Evolutionary conservation across 2,888 invertebrate genomes (phyloP).

Genomic region (Sclerodermus sp.): DNA sequence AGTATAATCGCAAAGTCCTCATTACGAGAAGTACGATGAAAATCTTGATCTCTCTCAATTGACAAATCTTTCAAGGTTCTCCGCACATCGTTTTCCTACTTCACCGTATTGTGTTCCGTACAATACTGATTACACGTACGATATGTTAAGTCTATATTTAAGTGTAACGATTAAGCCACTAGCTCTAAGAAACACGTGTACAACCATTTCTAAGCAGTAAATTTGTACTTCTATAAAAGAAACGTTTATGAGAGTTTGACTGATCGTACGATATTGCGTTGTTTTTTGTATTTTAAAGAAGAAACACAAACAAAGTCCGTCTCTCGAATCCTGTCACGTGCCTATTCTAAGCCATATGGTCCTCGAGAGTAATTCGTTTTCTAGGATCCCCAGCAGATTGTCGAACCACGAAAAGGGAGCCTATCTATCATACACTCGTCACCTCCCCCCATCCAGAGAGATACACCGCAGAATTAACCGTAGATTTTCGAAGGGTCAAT

Average conservation of each 20-base stretch:
- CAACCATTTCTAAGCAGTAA: too few species aligned
- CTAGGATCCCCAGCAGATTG: slow-evolving; percentile 16
- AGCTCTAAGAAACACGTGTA: slow-evolving; percentile 8
- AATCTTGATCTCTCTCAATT: too few species aligned
- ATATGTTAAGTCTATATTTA: neutral
- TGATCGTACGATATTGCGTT: neutral
- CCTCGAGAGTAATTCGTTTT: slow-evolving; percentile 15
- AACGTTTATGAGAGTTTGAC: neutral
- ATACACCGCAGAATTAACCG: slow-evolving; percentile 7
- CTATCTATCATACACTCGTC: slow-evolving; percentile 32
- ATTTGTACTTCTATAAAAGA: neutral
- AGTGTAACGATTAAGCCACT: slow-evolving; percentile 1
- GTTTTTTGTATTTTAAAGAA: neutral
- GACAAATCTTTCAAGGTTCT: slow-evolving; percentile 27
- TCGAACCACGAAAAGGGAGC: slow-evolving; percentile 22
- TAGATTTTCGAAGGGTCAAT: neutral
- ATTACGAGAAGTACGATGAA: neutral
- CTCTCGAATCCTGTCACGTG: slow-evolving; percentile 7
- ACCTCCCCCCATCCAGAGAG: slow-evolving; percentile 14
- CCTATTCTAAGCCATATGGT: slow-evolving; percentile 24
- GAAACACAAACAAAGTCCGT: neutral
- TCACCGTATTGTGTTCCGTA: slow-evolving; percentile 35
- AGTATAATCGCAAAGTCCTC: slow-evolving; percentile 10
- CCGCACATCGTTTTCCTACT: slow-evolving; percentile 36
- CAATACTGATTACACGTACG: slow-evolving; percentile 5